Evolutionary conservation across 1,140 invertebrate genomes (phyloP).

Genomic region (Leucophenga varia): DNA sequence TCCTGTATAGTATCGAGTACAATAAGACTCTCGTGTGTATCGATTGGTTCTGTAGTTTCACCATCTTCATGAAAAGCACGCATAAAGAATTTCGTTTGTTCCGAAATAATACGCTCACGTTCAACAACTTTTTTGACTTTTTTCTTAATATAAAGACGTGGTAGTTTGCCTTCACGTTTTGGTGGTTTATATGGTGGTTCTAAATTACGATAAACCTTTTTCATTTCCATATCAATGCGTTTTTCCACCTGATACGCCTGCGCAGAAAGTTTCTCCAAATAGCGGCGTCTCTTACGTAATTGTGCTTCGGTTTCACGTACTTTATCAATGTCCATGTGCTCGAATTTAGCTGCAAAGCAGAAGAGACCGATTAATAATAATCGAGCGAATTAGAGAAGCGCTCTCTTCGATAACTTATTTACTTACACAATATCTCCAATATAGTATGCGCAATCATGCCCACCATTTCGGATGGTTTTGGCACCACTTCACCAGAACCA

Average conservation of each 20-base stretch:
- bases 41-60: conserved; percentile 13
- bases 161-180: conserved; percentile 31
- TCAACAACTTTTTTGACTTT: conserved; percentile 4
- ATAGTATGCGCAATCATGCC: conserved; percentile 39
- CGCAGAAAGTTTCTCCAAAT: conserved; percentile 33
- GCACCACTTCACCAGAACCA: conserved; percentile 31
- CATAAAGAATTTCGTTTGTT: conserved; percentile 41
- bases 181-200: conserved; percentile 38
- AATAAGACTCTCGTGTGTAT: conserved; percentile 27
- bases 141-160: conserved; percentile 32
- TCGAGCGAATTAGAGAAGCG: no score
- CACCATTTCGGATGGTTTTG: conserved; percentile 39
- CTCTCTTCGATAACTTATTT: no score
- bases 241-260: conserved; percentile 43
- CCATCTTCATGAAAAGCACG: conserved; percentile 43
- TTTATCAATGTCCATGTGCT: conserved; percentile 34
- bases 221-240: conserved; percentile 47
- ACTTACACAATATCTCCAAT: conserved; percentile 31
- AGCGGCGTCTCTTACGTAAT: conserved; percentile 29
- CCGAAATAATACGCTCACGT: conserved; percentile 22
- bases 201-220: conserved; percentile 41
- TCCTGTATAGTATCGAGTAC: conserved; percentile 39
- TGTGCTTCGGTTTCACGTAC: conserved; percentile 20
- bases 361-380: no score
- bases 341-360: conserved; percentile 29